Conservation (phyloP, 53 echinoderm and acorn worm genomes). For the Stichopus horrens region DNA sequence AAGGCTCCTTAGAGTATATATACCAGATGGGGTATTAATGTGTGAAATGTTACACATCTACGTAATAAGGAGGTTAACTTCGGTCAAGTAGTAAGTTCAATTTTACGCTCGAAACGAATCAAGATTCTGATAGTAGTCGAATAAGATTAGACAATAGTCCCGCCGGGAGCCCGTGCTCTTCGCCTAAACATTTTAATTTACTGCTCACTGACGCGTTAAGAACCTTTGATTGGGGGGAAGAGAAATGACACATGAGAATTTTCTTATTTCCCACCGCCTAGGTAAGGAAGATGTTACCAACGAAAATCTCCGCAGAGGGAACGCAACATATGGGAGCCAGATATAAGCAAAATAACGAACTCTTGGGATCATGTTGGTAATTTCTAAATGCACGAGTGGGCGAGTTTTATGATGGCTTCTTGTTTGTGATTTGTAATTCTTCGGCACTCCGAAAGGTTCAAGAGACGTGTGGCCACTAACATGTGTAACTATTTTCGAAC, state of each 20-base stretch:
- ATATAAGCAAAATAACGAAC: not conserved
- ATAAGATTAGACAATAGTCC: constrained; percentile 47
- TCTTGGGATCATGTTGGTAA: constrained; percentile 8
- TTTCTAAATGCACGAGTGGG: constrained; percentile 54
- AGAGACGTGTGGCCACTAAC: constrained; percentile 39
- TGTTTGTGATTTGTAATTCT: constrained; percentile 22
- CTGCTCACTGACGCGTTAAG: constrained; percentile 44
- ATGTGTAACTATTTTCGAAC: constrained; percentile 36
- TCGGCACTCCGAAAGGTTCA: constrained; percentile 6
- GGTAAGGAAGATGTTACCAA: not conserved
- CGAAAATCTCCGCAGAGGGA: not conserved
- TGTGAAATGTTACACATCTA: constrained; percentile 35
- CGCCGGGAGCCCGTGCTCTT: constrained; percentile 20
- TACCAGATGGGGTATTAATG: not conserved
- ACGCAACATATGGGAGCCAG: constrained; percentile 48
- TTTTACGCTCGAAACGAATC: constrained; percentile 46
- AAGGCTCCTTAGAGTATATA: not conserved
- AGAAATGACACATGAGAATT: constrained; percentile 41
- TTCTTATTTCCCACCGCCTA: constrained; percentile 27
- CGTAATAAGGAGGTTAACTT: constrained; percentile 11
- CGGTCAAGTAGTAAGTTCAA: constrained; percentile 25
- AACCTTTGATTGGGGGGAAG: constrained; percentile 6
- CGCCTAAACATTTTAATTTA: constrained; percentile 48
- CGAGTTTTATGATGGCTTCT: constrained; percentile 37
- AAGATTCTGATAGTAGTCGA: constrained; percentile 8